Evolutionary conservation across 2,888 invertebrate genomes (phyloP), one percentile per base, ranked within the genome.

Genomic region (Hyposoter dolosus): DNA sequence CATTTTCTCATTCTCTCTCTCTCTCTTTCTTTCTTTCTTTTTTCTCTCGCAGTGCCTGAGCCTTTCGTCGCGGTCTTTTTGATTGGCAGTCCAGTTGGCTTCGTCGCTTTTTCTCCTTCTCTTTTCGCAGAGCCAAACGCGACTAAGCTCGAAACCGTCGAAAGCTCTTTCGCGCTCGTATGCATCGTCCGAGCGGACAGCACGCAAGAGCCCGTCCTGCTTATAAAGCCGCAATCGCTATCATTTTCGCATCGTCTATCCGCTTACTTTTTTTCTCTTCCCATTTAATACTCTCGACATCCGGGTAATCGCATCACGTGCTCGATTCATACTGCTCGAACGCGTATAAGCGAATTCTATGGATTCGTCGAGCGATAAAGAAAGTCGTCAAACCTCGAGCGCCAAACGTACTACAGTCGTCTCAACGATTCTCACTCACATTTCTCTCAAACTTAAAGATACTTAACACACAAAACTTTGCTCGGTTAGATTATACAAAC

Each of bases 121-220:
- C 82, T 68, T 12, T 82, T 50, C 47, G 35, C 68, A 40, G 68
- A 69, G 56, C 43, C 40, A 15, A 12, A 40, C 66, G 53, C 72
- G 77, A 76, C 83, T 72, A 80, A 83, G 81, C 86, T 83, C 83
- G 81, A 75, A 63, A 81, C 86, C 74, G 86, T 86, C 86, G 65
- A 81, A 81, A 86, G 86, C 86, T 75, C 45, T 83, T 83, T 77
- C 65, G 75, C 76, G 76, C 82, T 79, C 71, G 76, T 80, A 79
- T 66, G 75, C 82, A 40, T 60, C 82, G 78, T 81, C 78, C 74
- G 69, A 79, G 40, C 60, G 82, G 82, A 76, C 82, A 79, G 82
- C 75, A 69, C 69, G 53, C 45, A 56, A 53, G 56, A 53, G 45
- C 28, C 82, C 63, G 47, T 65, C 66, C 82, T 82, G 32, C 32